Evolutionary conservation across 2,113 vertebrate genomes (phyloP).

Genomic region (Gobio gobio): DNA sequence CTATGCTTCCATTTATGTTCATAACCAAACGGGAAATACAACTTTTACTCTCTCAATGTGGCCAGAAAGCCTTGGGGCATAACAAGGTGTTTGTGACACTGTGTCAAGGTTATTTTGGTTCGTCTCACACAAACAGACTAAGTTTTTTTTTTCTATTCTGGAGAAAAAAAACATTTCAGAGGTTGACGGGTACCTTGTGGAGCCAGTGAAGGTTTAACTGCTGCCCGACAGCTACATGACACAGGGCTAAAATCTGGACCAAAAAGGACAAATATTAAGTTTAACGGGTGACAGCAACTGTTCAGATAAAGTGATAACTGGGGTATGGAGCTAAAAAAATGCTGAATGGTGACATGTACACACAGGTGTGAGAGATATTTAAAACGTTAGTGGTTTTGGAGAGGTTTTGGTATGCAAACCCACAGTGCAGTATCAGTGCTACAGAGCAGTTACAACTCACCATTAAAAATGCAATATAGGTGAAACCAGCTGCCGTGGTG

Average conservation of each 20-base stretch:
- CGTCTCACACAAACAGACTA: neutral
- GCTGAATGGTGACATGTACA: neutral
- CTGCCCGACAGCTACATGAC: slow-evolving; percentile 92
- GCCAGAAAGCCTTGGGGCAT: slow-evolving; percentile 7
- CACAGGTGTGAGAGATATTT: neutral
- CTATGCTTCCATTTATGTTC: neutral
- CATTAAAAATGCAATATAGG: slow-evolving; percentile 89
- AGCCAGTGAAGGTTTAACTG: slow-evolving; percentile 98
- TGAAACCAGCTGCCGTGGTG: slow-evolving; percentile 88
- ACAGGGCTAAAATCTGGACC: slow-evolving; percentile 89
- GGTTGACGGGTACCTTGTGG: slow-evolving; percentile 86
- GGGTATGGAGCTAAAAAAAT: neutral
- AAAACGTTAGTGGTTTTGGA: neutral
- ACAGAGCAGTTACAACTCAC: slow-evolving; percentile 69
- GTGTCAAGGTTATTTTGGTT: slow-evolving; percentile 25
- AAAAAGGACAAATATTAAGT: slow-evolving; percentile 40
- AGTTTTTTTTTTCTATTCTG: neutral
- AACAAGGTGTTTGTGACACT: slow-evolving; percentile 28
- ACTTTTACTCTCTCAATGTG: neutral
- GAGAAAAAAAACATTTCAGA: neutral
- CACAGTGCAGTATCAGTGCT: neutral
- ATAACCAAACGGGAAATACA: slow-evolving; percentile 24
- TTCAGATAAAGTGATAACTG: neutral
- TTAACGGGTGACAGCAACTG: neutral
- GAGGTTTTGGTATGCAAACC: neutral